Evolutionary conservation across 2,797 vertebrate species (phyloP), one percentile per base, ranked within the genome.

Genomic region (Myioborus melanocephalus): DNA sequence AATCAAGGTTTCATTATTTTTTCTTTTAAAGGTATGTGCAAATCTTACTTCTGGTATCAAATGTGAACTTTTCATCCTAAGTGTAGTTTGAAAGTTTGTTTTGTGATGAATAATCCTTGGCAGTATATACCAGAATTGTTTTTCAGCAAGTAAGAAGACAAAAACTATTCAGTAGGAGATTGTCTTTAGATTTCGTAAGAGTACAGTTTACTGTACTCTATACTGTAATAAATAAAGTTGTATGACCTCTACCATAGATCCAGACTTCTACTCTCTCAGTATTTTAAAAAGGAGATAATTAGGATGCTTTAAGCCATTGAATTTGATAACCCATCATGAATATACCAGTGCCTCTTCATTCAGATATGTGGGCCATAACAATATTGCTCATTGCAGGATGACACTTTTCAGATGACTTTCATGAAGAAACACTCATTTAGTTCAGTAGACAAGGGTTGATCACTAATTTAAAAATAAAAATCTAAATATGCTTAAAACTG

Each of bases 261-360:
- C 14, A 78, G n/a, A 9, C 6, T 39, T 72, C 22, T 83, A 6
- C 2, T 24, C 15, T 34, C 52, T 30, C 52, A 22, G 4, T 65
- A 69, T 78, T 78, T 78, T 30, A n/a, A 26, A 71, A 85, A 64
- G 9, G 9, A 73, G 37, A 68, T 44, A 55, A 47, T 55, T 44
- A 44, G 2, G 7, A 28, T 77, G 2, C 3, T 75, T 92, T 71
- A 30, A 83, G 35, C 37, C 2, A 8, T 3, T 56, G 20, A 39
- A 70, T 89, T 64, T 60, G 21, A 46, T 71, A 64, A 56, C 2
- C 3, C 9, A 16, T 49, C 50, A 56, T 63, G 17, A 63, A 81
- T 24, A 83, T 3, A 70, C 4, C 8, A 22, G 12, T 41, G 9
- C 1, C 15, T 7, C 6, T 55, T 35, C 5, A 0, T 19, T 73